Evolutionary conservation across 2,113 vertebrate genomes (phyloP), one percentile per base, ranked within the genome.

Genomic region (Penelope pileata): DNA sequence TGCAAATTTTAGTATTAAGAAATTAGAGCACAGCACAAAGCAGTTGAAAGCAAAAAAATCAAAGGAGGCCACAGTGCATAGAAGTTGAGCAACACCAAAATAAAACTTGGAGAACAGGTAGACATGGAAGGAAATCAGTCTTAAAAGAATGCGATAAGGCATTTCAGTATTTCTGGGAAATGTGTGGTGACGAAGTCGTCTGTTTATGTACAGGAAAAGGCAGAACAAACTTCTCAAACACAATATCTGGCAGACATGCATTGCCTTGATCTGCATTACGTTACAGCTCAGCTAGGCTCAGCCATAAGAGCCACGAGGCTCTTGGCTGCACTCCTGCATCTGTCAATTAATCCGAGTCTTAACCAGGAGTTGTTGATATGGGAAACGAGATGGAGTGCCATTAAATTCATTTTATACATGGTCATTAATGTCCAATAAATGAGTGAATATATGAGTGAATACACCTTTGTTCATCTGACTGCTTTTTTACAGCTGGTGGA

Each of bases 191-290:
- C 8, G 74, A 94, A 96, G n/a, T 43, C 19, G 1, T 34, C 53
- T 88, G 83, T 92, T 91, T 88, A 53, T 79, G 74, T 45, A 60
- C 93, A 94, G 91, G 91, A 94, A 96, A 89, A 91, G 84, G 84
- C 70, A 93, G 93, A 96, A 93, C 83, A 95, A 90, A 86, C 83
- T 93, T 50, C 86, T 90, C 80, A 38, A 75, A 89, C 69, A 96
- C 94, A 96, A 93, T 94, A 89, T 91, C 86, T 96, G 94, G 95
- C 93, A 92, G 78, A 34, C 63, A n/a, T 32, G 87, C 1, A 0
- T 23, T 77, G 92, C 95, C 93, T 85, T 94, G 91, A 48, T 81
- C 77, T 72, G 64, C 60, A 48, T 34, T 16, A 40, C 60, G n/a
- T 40, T 78, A 48, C 86, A 88, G 84, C 70, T 79, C 94, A 93